A percentile compares a stretch with the other conserved stretches of the same genome.
Conservation (phyloP, 30 jellyfish, hydroid and myxozoan species). For the Aurelia sp. region DNA sequence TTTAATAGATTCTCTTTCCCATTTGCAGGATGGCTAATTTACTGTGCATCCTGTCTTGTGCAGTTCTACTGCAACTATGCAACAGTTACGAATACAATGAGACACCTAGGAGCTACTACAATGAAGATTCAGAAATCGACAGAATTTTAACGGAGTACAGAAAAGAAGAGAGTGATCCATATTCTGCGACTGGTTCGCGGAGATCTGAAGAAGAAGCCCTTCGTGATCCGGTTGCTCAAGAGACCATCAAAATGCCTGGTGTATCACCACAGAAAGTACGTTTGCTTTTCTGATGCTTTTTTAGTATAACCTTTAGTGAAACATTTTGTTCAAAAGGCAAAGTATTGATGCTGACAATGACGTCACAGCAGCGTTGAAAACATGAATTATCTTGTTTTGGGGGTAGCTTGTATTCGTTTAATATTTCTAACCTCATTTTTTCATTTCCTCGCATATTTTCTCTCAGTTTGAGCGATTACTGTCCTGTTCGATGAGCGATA, state of each 20-base stretch:
- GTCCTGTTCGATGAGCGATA: too few species aligned
- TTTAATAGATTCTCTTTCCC: too few species aligned
- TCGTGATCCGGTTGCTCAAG: slow-evolving; percentile 19
- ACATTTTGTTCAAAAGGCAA: too few species aligned
- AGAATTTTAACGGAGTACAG: slow-evolving; percentile 9
- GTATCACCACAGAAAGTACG: slow-evolving; percentile 89
- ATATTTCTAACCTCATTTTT: too few species aligned
- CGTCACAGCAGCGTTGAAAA: too few species aligned
- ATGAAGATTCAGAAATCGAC: background rate
- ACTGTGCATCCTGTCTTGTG: background rate
- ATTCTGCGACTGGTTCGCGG: background rate
- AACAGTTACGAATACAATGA: background rate
- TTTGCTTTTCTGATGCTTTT: background rate
- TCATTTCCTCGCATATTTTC: too few species aligned
- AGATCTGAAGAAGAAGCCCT: slow-evolving; percentile 36
- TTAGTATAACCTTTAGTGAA: too few species aligned
- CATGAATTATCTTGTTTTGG: too few species aligned
- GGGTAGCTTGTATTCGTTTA: too few species aligned
- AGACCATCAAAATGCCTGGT: slow-evolving; percentile 84
- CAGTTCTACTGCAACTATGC: background rate
- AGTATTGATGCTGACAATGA: too few species aligned
- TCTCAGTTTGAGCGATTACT: too few species aligned
- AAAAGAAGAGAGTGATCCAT: background rate
- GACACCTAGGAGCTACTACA: background rate
- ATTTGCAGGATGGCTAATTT: too few species aligned